Conservation (phyloP, 2,113 vertebrate genomes). For the Pluvianellus socialis region DNA sequence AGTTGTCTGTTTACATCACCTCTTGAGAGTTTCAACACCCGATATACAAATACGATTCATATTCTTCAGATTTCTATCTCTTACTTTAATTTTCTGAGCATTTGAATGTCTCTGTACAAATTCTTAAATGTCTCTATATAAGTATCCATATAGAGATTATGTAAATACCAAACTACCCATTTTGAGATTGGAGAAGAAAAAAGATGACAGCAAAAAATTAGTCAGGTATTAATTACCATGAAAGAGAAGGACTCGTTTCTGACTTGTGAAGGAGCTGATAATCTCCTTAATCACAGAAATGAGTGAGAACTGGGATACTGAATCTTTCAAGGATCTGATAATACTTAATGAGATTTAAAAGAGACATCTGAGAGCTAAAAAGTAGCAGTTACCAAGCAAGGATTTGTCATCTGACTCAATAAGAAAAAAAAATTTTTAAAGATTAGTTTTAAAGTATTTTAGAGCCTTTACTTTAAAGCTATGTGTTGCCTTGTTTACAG, state of each 20-base stretch:
- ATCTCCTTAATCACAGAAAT: background rate
- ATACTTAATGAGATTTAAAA: background rate
- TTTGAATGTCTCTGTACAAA: background rate
- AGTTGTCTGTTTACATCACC: background rate
- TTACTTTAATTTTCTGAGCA: background rate
- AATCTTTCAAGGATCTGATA: background rate
- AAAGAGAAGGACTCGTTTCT: background rate
- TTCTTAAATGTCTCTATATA: background rate
- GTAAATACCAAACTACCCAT: background rate
- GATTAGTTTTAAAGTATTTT: background rate
- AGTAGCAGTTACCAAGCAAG: background rate
- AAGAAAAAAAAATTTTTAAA: background rate
- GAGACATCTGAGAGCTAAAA: background rate
- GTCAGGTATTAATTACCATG: background rate
- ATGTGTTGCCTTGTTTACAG: background rate
- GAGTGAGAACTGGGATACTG: background rate
- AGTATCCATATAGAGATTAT: background rate
- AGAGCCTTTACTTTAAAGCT: background rate
- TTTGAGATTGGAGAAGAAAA: background rate
- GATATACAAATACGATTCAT: background rate
- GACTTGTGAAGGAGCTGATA: background rate
- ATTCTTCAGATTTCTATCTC: background rate
- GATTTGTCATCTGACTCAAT: background rate
- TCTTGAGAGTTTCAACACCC: background rate
- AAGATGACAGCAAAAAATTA: background rate